Conservation (phyloP, 1,140 invertebrate species). For the Nephotettix cincticeps region DNA sequence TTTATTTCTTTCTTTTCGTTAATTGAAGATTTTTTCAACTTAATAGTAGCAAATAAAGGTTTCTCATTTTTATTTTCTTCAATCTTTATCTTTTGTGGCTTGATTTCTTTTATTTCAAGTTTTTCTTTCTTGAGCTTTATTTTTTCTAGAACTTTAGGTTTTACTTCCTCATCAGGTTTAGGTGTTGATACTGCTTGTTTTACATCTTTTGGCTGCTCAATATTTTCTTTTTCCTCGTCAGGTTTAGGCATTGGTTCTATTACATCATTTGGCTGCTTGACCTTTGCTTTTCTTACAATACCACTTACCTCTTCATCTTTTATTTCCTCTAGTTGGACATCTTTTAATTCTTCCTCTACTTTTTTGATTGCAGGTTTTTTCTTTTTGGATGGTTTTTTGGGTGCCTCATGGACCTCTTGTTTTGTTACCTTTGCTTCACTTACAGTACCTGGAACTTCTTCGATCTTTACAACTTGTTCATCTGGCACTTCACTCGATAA, state of each 20-base stretch:
- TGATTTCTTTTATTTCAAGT: slow-evolving; percentile 39
- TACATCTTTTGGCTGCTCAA: slow-evolving; percentile 34
- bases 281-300: too few species aligned
- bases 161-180: slow-evolving; percentile 15
- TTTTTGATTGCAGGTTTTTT: slow-evolving; percentile 40
- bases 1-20: slow-evolving; percentile 53
- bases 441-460: too few species aligned
- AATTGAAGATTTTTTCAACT: slow-evolving; percentile 59
- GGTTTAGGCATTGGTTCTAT: slow-evolving; percentile 37
- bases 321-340: slow-evolving; percentile 39
- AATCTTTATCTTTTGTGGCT: slow-evolving; percentile 38
- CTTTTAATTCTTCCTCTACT: slow-evolving; percentile 46
- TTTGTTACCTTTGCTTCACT: too few species aligned
- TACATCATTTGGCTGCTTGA: slow-evolving; percentile 30
- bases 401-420: slow-evolving; percentile 40
- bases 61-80: slow-evolving; percentile 44
- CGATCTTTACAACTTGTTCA: too few species aligned
- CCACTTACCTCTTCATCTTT: too few species aligned
- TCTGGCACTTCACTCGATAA: too few species aligned
- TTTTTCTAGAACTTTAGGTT: slow-evolving; percentile 29
- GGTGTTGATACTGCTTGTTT: background rate
- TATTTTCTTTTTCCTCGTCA: slow-evolving; percentile 39
- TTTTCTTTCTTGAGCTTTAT: slow-evolving; percentile 39
- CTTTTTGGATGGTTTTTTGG: slow-evolving; percentile 38
- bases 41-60: slow-evolving; percentile 59